Base-by-base conservation (phyloP, 2,113 vertebrate genomes). In the Silurus meridionalis region DNA sequence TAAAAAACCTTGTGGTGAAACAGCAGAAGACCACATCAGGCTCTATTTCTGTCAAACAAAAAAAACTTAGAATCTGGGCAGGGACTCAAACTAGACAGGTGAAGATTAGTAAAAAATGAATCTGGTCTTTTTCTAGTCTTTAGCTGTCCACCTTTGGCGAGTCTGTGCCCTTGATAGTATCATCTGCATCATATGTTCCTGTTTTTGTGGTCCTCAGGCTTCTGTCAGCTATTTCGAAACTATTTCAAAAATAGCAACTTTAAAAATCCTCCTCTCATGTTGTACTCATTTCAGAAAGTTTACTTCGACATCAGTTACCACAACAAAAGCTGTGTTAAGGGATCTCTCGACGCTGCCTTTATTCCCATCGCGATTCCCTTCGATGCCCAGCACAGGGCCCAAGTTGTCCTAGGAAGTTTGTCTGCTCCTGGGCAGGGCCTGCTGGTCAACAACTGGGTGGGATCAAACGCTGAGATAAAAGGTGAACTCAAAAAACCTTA, bases 241-340 rank as follows among this genome's bases (percentile, higher is more conserved):
- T 37, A 37, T 37, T 37, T 2, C 2, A 37, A 37, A 37, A 37
- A 67, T 60, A 10, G n/a, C 28, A 77, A 69, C 83, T 66, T 17
- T 67, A 53, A 74, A 50, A 9, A 17, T 21, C 46, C 50, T 52
- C 17, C 48, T 9, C 15, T 19, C 52, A 37, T 83, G 64, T 53
- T 85, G 9, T 78, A 0, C 17, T 87, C 9, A 58, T 85, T 66
- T 60, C 86, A 91, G 91, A 87, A 72, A 15, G 72, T 90, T 13
- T 79, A 19, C 25, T 90, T 87, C 57, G 69, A 88, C 23, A 91
- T 91, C 60, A 67, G 17, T 37, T 85, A 90, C 66, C 84, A 79
- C 55, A 91, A 91, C 86, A 52, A 86, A 81, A 91, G 63, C 71
- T 91, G 91, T 50, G 19, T 46, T 53, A 91, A 90, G 83, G 3